Evolutionary conservation across 2,797 vertebrate genomes (phyloP), one percentile per base, ranked within the genome.

Genomic region (Adrianichthys oophorus): DNA sequence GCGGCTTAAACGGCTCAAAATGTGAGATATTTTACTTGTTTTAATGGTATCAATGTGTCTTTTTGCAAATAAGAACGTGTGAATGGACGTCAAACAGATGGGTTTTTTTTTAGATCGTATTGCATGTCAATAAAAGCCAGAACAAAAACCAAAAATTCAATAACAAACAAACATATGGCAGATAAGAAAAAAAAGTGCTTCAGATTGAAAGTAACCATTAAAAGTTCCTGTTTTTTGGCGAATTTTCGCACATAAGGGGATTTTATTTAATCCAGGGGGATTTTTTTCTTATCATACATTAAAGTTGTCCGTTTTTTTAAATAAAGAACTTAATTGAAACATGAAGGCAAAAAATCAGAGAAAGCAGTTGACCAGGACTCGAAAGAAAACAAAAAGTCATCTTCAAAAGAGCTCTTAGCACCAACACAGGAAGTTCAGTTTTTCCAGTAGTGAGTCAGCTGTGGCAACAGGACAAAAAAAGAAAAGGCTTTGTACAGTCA

Each of bases 381-480:
- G 40, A 45, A 59, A 53, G 65, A 59, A 46, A 73, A 70, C 65
- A 43, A 15, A 5, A 48, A 58, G 63, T 67, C 41, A 19, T 46
- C 61, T 76, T 81, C 68, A 80, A 81, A 37, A 72, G 62, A 65
- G 62, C 59, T 40, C 69, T 59, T 65, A 58, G 50, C 62, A 72
- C 52, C 56, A 24, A 59, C 46, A 67, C 65, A 82, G 78, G 79
- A 86, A 87, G 76, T 82, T 78, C n/a, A 48, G 21, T 80, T 86
- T 84, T 90, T 87, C 87, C 86, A 91, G 70, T 47, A 32, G 59
- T 82, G 84, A 83, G 67, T 87, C 85, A 87, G 75, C 72, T 69
- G 60, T 50, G 62, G 72, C 52, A 16, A 59, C 37, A 51, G 49
- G 32, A 55, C 50, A 26, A 41, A 59, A 70, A 62, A 70, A 64